These are phyloP conservation scores for Micromys minutus DNA, from an alignment of 2,113 vertebrate species.

Conservation along the genomic window DNA sequence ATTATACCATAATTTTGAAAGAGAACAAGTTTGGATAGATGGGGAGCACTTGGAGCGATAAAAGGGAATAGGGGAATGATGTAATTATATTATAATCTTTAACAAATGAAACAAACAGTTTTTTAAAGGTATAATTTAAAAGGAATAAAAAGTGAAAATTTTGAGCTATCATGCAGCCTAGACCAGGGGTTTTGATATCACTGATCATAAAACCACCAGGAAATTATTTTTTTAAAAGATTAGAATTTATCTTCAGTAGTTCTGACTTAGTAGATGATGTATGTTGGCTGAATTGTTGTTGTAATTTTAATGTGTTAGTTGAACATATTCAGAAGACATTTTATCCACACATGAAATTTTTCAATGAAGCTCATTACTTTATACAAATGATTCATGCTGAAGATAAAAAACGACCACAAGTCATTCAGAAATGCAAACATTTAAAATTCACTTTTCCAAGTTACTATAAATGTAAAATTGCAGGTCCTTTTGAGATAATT, in stretches of 20 bases:
- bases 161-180: background rate
- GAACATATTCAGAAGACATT: background rate
- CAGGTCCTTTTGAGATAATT: background rate
- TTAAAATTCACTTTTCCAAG: background rate
- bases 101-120: background rate
- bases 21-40: background rate
- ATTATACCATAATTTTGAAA: background rate
- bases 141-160: background rate
- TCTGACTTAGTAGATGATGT: background rate
- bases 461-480: background rate
- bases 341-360: background rate
- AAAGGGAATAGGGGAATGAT: background rate
- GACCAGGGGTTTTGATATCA: background rate
- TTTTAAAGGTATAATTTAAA: constrained; percentile 25
- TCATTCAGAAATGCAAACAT: constrained; percentile 10
- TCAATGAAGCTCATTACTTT: background rate
- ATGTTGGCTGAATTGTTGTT: background rate
- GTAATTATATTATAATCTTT: background rate
- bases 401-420: background rate
- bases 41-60: background rate
- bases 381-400: background rate
- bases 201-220: background rate
- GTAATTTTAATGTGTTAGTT: background rate
- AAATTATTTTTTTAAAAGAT: background rate
- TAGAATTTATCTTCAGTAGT: background rate